Evolutionary conservation across 2,888 invertebrate genomes (phyloP), one percentile per base, ranked within the genome.

Genomic region (Dione vanillae): DNA sequence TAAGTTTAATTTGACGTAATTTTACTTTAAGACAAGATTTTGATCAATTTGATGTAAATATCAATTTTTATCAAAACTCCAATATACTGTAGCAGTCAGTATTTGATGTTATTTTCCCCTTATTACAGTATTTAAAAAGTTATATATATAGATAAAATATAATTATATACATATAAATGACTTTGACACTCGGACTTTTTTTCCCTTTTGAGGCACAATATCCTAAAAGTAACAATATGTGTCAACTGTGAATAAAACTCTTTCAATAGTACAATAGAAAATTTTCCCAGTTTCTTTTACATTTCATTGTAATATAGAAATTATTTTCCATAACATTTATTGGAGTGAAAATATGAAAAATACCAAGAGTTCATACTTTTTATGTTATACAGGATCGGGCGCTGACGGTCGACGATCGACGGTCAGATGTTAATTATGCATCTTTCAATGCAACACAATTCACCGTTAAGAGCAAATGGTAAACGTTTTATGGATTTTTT

Each of bases 371-470:
- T 37, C 40, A 56, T 58, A 61, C 45, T 49, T 58, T 49, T 11
- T n/a, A 40, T 6, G 16, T 47, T 58, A 61, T 45, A 27, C 61
- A 45, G 43, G 45, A 61, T 45, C 45, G 43, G 45, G 61, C 43
- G 27, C n/a, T 27, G 27, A 27, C 61, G 58, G 59, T 43, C 43
- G 49, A 19, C 49, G 2, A 27, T n/a, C 10, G 61, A 20, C 61
- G 61, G 61, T 61, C 45, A 45, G 37, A 47, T 49, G 49, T 64
- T 64, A 64, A 64, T 64, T 64, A 64, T 45, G 64, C 35, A 66
- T 49, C 40, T 61, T 61, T 61, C 61, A 61, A 45, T n/a, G 61
- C 43, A 45, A 61, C 40, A 58, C 61, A 27, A 61, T 61, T 61
- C 61, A 61, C n/a, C 27, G 61, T 45, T 61, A 61, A 45, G 61